A percentile compares a stretch with the other conserved stretches of the same genome.
Conservation (phyloP, 2,888 invertebrate genomes). For the Teinopalpus imperialis region DNA sequence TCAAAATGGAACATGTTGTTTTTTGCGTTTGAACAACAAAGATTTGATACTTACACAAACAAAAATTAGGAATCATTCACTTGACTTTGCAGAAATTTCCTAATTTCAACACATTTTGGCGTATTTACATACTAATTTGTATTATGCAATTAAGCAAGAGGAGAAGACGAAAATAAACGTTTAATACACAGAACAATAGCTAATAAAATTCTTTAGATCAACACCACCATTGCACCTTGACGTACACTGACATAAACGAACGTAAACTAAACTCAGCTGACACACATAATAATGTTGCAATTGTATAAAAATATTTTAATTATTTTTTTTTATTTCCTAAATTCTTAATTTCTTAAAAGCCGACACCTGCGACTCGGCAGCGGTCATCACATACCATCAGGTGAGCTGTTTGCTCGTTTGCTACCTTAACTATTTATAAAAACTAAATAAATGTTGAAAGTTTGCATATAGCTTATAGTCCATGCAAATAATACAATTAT, state of each 20-base stretch:
- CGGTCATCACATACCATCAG: too few relatives aligned
- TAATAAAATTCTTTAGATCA: slow-evolving; percentile 45
- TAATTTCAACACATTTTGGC: slow-evolving; percentile 23
- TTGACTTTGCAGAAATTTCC: slow-evolving; percentile 38
- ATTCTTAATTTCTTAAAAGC: too few relatives aligned
- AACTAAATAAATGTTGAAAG: not conserved
- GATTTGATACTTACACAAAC: slow-evolving; percentile 65
- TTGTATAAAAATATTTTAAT: too few relatives aligned
- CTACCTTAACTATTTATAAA: too few relatives aligned
- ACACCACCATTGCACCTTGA: slow-evolving; percentile 64
- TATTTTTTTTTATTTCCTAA: too few relatives aligned
- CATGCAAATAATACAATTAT: not conserved
- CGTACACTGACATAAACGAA: slow-evolving; percentile 33
- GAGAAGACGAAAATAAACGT: slow-evolving; percentile 26
- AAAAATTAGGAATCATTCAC: slow-evolving; percentile 49
- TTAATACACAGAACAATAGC: slow-evolving; percentile 28
- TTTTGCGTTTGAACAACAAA: slow-evolving; percentile 72
- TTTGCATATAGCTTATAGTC: not conserved
- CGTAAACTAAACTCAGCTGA: slow-evolving; percentile 44
- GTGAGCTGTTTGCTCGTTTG: too few relatives aligned
- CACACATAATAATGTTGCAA: slow-evolving; percentile 33
- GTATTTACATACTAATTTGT: slow-evolving; percentile 1
- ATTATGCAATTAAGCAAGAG: slow-evolving; percentile 14
- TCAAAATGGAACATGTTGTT: slow-evolving; percentile 49
- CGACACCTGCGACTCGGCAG: too few relatives aligned